These are phyloP conservation scores for Dioctria linearis DNA, from an alignment of 2,888 invertebrate genomes.

Conservation along the genomic window DNA sequence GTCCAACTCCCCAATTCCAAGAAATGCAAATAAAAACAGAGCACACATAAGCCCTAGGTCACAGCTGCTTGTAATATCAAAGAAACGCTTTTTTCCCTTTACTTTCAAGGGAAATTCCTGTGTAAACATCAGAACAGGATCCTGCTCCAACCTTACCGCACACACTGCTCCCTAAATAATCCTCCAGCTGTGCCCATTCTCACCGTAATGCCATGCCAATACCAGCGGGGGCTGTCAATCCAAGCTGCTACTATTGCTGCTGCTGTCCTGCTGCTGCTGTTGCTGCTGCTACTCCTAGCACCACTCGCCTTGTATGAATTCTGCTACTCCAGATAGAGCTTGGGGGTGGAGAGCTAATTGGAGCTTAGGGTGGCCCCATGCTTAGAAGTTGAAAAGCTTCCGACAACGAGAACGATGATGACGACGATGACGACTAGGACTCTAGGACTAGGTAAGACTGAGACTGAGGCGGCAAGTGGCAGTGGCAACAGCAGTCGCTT, in stretches of 20 bases:
- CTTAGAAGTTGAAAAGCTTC: background rate
- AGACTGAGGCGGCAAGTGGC: conserved; percentile 33
- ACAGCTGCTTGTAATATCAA: conserved; percentile 59
- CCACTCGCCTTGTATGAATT: conserved; percentile 18
- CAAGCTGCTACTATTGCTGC: conserved; percentile 46
- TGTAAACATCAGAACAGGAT: conserved; percentile 49
- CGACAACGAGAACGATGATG: conserved; percentile 12
- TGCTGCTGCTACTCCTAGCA: conserved; percentile 23
- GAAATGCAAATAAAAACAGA: conserved; percentile 53
- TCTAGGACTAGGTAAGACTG: conserved; percentile 67
- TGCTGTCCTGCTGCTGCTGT: conserved; percentile 22
- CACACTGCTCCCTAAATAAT: conserved; percentile 56
- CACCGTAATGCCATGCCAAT: conserved; percentile 57
- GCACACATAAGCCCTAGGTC: conserved; percentile 54
- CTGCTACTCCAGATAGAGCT: conserved; percentile 14
- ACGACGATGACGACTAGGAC: conserved; percentile 34
- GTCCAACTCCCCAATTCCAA: conserved; percentile 29
- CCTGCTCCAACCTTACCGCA: conserved; percentile 53
- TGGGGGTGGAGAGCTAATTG: conserved; percentile 55
- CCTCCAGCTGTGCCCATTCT: conserved; percentile 58
- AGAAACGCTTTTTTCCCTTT: conserved; percentile 56
- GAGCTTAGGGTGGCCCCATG: conserved; percentile 34
- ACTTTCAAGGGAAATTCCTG: conserved; percentile 55
- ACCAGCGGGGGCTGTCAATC: conserved; percentile 56
- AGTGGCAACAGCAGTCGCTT: conserved; percentile 51